phyloP scores from a whole-genome alignment of 2,888 invertebrate species.

The Syritta pipiens region DNA sequence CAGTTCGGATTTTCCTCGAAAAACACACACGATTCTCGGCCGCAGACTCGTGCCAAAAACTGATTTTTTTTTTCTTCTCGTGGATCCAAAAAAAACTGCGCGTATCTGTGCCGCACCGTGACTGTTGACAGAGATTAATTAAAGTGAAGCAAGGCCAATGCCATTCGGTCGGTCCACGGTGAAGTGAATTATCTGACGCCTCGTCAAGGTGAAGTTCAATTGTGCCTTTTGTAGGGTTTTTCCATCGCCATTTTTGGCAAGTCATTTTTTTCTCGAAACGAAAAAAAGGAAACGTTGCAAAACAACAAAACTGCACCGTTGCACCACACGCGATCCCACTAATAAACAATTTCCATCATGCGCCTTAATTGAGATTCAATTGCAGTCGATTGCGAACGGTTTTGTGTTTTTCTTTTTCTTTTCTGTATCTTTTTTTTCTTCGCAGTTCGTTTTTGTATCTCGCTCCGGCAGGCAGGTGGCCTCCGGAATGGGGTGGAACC shows the following conservation, averaged over 20 bases:
- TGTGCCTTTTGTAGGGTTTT: constrained; percentile 21
- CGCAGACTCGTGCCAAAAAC: constrained; percentile 14
- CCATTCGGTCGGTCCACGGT: constrained; percentile 2
- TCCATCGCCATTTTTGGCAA: background rate
- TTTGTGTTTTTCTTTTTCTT: background rate
- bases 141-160: constrained; percentile 43
- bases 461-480: constrained; percentile 33
- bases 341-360: constrained; percentile 40
- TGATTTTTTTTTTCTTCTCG: no score
- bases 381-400: constrained; percentile 48
- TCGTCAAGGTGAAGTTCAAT: constrained; percentile 64
- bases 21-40: constrained; percentile 1
- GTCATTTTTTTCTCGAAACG: background rate
- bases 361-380: constrained; percentile 67
- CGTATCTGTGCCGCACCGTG: constrained; percentile 7
- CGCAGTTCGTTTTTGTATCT: constrained; percentile 3
- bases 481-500: constrained; percentile 2
- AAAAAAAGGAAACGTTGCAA: constrained; percentile 34
- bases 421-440: constrained; percentile 36
- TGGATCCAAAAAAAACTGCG: constrained; percentile 16
- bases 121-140: constrained; percentile 55
- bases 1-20: constrained; percentile 4
- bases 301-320: constrained; percentile 12
- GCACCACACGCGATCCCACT: constrained; percentile 21
- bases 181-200: background rate